Percentiles rank a stretch among this genome's conserved stretches.
These are phyloP conservation scores for Prionailurus bengalensis DNA, from an alignment of 2,113 vertebrate species.

Conservation along the genomic window DNA sequence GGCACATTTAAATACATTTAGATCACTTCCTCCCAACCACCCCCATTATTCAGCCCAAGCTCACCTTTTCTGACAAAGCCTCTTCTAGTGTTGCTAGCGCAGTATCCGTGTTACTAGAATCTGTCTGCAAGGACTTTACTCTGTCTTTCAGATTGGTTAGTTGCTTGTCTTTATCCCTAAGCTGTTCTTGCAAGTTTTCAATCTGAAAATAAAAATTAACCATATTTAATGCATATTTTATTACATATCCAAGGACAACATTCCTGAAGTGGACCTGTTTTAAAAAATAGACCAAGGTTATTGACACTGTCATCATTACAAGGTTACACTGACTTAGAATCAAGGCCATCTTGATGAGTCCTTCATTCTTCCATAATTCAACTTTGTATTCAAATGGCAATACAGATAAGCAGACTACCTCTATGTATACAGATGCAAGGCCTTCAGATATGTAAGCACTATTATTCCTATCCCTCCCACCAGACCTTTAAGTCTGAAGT, in stretches of 20 bases:
- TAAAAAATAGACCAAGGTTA: not conserved
- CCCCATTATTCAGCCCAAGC: not conserved
- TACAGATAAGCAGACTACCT: not conserved
- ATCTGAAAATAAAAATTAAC: conserved; percentile 89
- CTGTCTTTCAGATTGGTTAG: conserved; percentile 95
- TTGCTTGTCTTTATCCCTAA: conserved; percentile 99
- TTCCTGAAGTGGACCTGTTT: not conserved
- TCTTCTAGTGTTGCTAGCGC: conserved; percentile 97
- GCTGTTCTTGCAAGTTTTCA: conserved; percentile 98
- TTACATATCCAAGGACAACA: not conserved
- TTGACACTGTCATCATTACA: not conserved
- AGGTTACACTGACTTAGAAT: conserved; percentile 38
- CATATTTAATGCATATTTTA: not conserved
- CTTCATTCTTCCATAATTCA: not conserved
- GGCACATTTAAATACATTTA: not conserved
- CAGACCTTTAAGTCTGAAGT: not conserved
- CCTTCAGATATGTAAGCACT: not conserved
- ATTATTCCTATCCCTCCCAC: conserved; percentile 7
- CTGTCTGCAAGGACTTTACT: conserved; percentile 96
- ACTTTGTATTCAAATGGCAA: not conserved
- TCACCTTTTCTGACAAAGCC: conserved; percentile 98
- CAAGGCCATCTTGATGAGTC: not conserved
- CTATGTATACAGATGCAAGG: not conserved
- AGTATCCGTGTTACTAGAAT: conserved; percentile 98
- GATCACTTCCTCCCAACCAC: not conserved